Base-by-base conservation (phyloP, 53 echinoderm and acorn worm genomes). In the Pentamera pediparva region DNA sequence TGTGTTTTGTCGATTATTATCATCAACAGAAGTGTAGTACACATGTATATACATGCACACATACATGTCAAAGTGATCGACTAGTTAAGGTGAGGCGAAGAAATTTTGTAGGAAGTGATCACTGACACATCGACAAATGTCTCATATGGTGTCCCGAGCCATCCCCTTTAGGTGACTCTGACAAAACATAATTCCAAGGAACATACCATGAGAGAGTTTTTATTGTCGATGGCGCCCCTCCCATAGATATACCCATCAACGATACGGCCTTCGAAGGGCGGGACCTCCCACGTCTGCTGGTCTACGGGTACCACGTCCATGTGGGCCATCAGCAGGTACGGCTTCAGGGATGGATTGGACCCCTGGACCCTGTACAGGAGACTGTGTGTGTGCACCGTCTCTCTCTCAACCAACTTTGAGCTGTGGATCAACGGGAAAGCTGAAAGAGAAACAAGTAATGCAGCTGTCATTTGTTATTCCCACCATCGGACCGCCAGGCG, bases 251-350 rank as follows among this genome's bases (percentile, higher is more conserved):
- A 98, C 6, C 98, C 98, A 63, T 98, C 89, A 30, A 77, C 83
- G 18, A 85, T 83, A 69, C 70, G 43, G 25, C 88, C 98, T 63
- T 91, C 91, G 57, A 98, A 98, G 15, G 98, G 86, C 32, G 98
- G 91, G 13, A 82, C 79, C 6, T 88, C 83, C 98, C 98, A 98
- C 15, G 65, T 56, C 34, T 91, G 86, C 11, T 78, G 86, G 13
- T 83, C 85, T 4, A 98, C 98, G 7, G 98, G 98, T 34, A 98
- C 98, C 17, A 98, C 98, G 64, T 98, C 98, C 75, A 86, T 80
- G 73, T 98, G 98, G 40, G 88, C 91, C 1, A 81, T 77, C 32
- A 98, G 65, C 76, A 98, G 82, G 81, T 88, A 98, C 0, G 96
- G 91, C 54, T 76, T 82, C 17, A 96, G 77, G 29, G 65, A 62